Evolutionary conservation across 2,888 invertebrate genomes (phyloP).

Genomic region (Archips xylosteana): DNA sequence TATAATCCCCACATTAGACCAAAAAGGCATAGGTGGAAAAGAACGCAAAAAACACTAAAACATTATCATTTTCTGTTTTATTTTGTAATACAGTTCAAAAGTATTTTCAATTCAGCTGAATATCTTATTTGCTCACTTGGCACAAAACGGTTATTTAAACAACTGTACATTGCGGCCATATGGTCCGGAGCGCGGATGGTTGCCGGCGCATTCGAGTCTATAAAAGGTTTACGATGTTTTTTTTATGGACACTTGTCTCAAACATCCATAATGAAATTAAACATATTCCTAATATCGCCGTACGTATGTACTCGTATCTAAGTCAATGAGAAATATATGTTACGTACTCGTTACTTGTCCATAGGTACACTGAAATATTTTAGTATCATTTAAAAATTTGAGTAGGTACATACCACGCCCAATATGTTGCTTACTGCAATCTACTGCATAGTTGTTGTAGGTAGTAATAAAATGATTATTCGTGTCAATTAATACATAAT

Average conservation of each 20-base stretch:
- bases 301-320: no score
- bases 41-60: background rate
- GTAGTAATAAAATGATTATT: no score
- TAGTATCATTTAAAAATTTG: no score
- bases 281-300: background rate
- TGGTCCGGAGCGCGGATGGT: constrained; percentile 67
- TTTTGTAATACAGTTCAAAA: background rate
- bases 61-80: background rate
- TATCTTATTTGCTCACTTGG: background rate
- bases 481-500: no score
- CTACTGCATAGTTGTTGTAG: no score
- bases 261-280: constrained; percentile 53
- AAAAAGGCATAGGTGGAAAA: no score
- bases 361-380: no score
- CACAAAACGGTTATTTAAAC: constrained; percentile 51
- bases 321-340: no score
- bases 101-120: background rate
- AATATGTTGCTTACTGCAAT: background rate
- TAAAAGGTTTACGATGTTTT: constrained; percentile 73
- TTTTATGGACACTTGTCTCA: constrained; percentile 65
- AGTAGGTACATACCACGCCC: background rate
- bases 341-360: no score
- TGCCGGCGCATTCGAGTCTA: constrained; percentile 72
- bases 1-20: no score
- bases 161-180: constrained; percentile 73